phyloP scores from a whole-genome alignment of 2,888 invertebrate species.

The Drosophila atripex region DNA sequence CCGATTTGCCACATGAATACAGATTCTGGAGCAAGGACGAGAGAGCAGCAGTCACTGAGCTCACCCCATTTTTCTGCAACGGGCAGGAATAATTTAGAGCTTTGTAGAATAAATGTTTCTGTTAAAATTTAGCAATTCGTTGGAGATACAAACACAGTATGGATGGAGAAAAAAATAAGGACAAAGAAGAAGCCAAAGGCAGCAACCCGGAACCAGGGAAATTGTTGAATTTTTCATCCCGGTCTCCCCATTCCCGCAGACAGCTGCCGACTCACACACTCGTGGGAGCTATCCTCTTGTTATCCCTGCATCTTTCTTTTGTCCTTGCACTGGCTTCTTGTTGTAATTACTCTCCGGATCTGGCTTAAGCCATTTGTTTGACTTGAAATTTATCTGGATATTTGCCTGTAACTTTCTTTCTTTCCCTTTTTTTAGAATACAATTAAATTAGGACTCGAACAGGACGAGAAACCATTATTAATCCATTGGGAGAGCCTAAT shows the following conservation, averaged over 20 bases:
- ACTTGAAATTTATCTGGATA: constrained; percentile 74
- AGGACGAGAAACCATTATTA: constrained; percentile 58
- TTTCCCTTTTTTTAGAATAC: background rate
- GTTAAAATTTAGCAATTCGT: constrained; percentile 77
- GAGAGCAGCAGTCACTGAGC: constrained; percentile 7
- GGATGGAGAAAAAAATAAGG: background rate
- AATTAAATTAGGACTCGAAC: constrained; percentile 14
- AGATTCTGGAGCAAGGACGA: constrained; percentile 21
- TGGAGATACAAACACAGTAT: constrained; percentile 22
- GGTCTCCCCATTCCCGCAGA: constrained; percentile 29
- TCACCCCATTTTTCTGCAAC: constrained; percentile 42
- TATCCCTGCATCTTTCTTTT: constrained; percentile 19
- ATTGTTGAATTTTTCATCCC: constrained; percentile 80
- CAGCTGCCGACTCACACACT: constrained; percentile 22
- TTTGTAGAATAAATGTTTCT: constrained; percentile 72
- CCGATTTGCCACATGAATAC: constrained; percentile 69
- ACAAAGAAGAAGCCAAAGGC: constrained; percentile 20
- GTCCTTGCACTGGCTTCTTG: constrained; percentile 40
- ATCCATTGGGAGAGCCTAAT: constrained; percentile 58
- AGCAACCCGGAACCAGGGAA: constrained; percentile 51
- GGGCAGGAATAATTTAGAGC: constrained; percentile 72
- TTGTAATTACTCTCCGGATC: constrained; percentile 71
- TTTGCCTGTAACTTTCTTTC: constrained; percentile 42
- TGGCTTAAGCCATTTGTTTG: constrained; percentile 69
- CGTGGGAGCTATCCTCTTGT: constrained; percentile 14